Evolutionary conservation across 2,888 invertebrate species (phyloP).

Genomic region (Zaprionus obscuricornis): DNA sequence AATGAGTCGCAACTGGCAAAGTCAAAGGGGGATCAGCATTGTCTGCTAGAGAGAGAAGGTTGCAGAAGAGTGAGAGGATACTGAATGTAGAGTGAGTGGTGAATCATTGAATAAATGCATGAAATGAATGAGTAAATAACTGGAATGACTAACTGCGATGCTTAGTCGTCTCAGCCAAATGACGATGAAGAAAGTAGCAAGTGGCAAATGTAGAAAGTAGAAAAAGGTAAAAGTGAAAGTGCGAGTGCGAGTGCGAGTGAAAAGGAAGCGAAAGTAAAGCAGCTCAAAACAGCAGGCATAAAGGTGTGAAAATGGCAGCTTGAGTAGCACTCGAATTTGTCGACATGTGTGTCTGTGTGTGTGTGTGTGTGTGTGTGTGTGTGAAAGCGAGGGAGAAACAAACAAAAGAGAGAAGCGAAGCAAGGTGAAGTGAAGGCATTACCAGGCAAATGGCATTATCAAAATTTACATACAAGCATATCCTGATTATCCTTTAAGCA

Average conservation of each 20-base stretch:
- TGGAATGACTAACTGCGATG: constrained; percentile 69
- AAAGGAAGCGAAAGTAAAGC: constrained; percentile 6
- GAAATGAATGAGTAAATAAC: constrained; percentile 77
- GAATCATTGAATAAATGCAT: constrained; percentile 69
- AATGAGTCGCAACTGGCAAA: constrained; percentile 61
- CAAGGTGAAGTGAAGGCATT: constrained; percentile 1
- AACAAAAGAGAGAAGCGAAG: not conserved
- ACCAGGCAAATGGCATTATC: constrained; percentile 72
- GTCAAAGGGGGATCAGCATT: not conserved
- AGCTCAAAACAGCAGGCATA: constrained; percentile 32
- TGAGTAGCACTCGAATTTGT: constrained; percentile 16
- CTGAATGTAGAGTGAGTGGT: not conserved
- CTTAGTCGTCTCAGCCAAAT: constrained; percentile 51
- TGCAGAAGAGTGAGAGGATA: not conserved
- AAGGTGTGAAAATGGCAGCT: constrained; percentile 65
- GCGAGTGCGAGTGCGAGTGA: too few relatives aligned
- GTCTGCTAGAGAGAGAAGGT: not conserved
- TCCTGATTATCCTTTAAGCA: constrained; percentile 79
- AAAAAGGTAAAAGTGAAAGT: constrained; percentile 16
- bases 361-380: not conserved
- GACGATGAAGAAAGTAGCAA: constrained; percentile 21
- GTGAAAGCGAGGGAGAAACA: constrained; percentile 15
- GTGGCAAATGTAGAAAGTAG: constrained; percentile 14
- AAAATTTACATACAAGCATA: constrained; percentile 78
- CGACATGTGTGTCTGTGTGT: constrained; percentile 15